Evolutionary conservation across 23 tunicate species (phyloP).

Genomic region (Ascidia mentula): DNA sequence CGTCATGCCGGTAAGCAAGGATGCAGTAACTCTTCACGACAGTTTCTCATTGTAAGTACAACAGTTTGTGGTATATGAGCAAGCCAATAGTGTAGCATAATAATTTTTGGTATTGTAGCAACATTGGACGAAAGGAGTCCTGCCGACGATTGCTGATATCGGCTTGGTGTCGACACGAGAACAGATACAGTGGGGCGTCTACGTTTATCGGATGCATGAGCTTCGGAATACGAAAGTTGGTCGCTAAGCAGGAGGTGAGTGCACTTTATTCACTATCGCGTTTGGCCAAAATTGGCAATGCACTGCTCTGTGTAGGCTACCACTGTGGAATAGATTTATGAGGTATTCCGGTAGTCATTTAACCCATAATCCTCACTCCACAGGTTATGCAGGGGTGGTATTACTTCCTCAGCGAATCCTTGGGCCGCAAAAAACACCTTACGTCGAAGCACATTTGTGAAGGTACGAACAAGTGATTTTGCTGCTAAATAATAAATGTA

Average conservation of each 20-base stretch:
- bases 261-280: too few species aligned
- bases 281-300: too few species aligned
- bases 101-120: background rate
- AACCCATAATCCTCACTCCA: background rate
- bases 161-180: constrained; percentile 30
- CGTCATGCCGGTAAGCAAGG: background rate
- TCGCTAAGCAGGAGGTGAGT: constrained; percentile 22
- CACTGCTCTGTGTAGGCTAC: too few species aligned
- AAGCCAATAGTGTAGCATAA: background rate
- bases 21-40: constrained; percentile 32
- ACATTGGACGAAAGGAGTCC: background rate
- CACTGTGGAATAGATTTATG: background rate
- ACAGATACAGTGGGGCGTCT: constrained; percentile 11
- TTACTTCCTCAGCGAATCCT: constrained; percentile 49
- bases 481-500: too few species aligned
- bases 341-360: background rate
- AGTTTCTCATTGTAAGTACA: constrained; percentile 53
- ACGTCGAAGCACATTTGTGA: constrained; percentile 26
- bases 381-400: constrained; percentile 70
- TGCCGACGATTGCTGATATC: constrained; percentile 23
- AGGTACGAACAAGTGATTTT: too few species aligned
- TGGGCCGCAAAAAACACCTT: constrained; percentile 65
- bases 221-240: constrained; percentile 39
- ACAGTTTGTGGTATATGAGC: background rate
- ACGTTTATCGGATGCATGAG: constrained; percentile 60